Conservation (phyloP, 2,797 vertebrate species). For the Halcyon badia region DNA sequence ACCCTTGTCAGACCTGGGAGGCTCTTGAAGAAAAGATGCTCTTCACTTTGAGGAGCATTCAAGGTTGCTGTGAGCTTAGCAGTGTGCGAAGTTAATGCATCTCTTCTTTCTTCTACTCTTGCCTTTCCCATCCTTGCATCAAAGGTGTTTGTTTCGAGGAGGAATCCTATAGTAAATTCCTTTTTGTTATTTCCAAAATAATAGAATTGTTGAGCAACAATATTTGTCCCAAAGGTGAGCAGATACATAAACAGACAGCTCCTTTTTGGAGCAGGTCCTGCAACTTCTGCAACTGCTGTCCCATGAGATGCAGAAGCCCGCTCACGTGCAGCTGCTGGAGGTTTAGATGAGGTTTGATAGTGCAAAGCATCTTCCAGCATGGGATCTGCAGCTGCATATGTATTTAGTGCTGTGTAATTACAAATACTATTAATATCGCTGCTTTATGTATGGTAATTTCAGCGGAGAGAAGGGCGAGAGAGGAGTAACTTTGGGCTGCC, state of each 20-base stretch:
- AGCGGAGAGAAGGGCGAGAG: neutral
- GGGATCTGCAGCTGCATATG: neutral
- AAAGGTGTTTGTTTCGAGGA: neutral
- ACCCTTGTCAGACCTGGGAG: neutral
- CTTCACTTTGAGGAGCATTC: neutral
- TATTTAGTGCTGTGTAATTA: conserved; percentile 8
- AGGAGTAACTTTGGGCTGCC: neutral
- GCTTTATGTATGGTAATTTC: neutral
- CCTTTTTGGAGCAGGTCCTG: neutral
- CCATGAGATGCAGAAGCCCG: neutral
- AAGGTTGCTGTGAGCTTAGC: conserved; percentile 22
- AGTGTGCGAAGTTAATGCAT: neutral
- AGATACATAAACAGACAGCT: neutral
- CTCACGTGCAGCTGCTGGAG: neutral
- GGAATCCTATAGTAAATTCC: neutral
- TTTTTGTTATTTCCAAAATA: neutral
- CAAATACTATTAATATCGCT: neutral
- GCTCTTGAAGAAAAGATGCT: neutral
- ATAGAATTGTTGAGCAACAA: neutral
- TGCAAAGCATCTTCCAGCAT: neutral
- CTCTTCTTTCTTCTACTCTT: neutral
- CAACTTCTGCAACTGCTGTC: neutral
- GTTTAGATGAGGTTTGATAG: neutral
- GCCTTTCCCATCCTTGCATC: neutral
- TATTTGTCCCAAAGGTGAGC: neutral